Percentiles rank a stretch among this genome's conserved stretches.
phyloP scores from a whole-genome alignment of 2,797 vertebrate genomes.

The Macrochelys suwanniensis region DNA sequence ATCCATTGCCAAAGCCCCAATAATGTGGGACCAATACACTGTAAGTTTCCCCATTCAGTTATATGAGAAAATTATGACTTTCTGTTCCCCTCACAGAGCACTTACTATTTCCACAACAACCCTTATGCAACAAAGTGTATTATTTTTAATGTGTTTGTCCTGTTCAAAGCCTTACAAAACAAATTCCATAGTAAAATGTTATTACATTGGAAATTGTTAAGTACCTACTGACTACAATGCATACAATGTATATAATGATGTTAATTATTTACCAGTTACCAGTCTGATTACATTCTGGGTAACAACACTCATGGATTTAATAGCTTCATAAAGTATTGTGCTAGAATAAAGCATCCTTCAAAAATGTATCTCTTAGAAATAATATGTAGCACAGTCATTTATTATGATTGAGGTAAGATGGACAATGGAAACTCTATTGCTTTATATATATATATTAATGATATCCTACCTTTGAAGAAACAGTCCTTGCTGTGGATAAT shows the following conservation, averaged over 20 bases:
- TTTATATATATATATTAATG: background rate
- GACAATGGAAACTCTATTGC: background rate
- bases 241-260: background rate
- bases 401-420: background rate
- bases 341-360: slow-evolving; percentile 26
- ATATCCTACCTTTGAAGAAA: slow-evolving; percentile 93
- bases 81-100: background rate
- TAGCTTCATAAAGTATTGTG: slow-evolving; percentile 14
- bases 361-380: slow-evolving; percentile 18
- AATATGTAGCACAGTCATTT: background rate
- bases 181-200: slow-evolving; percentile 1
- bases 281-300: slow-evolving; percentile 27
- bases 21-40: background rate
- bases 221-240: background rate
- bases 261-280: slow-evolving; percentile 47
- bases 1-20: background rate
- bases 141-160: background rate
- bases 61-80: background rate
- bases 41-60: background rate
- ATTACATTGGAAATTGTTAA: background rate
- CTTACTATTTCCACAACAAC: background rate
- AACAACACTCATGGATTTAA: slow-evolving; percentile 44
- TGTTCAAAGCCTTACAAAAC: slow-evolving; percentile 14
- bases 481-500: slow-evolving; percentile 93
- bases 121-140: background rate